These are phyloP conservation scores for Daktulosphaira vitifoliae DNA, from an alignment of 1,140 invertebrate species.

Conservation along the genomic window DNA sequence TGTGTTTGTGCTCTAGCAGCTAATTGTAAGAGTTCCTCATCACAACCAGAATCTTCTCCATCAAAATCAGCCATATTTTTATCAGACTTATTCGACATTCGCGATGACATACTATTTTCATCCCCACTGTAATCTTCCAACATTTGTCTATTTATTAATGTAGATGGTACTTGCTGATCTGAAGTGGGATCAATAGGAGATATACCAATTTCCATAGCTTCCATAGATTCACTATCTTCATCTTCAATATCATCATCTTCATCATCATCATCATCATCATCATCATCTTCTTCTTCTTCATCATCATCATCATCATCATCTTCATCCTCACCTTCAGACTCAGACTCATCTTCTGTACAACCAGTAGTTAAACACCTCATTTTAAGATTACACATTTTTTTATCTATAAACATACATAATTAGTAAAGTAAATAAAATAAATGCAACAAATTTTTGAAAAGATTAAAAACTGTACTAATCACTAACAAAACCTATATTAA, in stretches of 20 bases:
- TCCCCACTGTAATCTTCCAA: constrained; percentile 60
- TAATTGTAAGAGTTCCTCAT: constrained; percentile 75
- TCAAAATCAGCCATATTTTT: constrained; percentile 92
- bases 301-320: constrained; percentile 44
- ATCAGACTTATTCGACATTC: constrained; percentile 86
- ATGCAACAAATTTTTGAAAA: no score
- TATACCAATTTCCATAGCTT: constrained; percentile 34
- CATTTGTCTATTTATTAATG: constrained; percentile 40
- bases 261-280: constrained; percentile 39
- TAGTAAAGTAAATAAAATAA: no score
- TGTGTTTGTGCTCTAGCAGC: constrained; percentile 46
- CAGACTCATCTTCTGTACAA: constrained; percentile 32
- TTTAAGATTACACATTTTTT: constrained; percentile 24
- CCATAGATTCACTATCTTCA: constrained; percentile 41
- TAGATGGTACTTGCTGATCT: constrained; percentile 39
- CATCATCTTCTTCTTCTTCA: constrained; percentile 40
- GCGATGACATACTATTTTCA: constrained; percentile 73
- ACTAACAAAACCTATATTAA: no score
- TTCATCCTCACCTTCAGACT: constrained; percentile 39
- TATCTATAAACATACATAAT: constrained; percentile 17
- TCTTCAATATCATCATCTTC: constrained; percentile 42
- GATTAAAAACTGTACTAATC: no score
- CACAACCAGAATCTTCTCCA: constrained; percentile 75
- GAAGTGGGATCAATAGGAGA: constrained; percentile 25
- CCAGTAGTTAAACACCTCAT: constrained; percentile 11